Conservation (phyloP, 2,888 invertebrate species). For the Drosophila longiperda region DNA sequence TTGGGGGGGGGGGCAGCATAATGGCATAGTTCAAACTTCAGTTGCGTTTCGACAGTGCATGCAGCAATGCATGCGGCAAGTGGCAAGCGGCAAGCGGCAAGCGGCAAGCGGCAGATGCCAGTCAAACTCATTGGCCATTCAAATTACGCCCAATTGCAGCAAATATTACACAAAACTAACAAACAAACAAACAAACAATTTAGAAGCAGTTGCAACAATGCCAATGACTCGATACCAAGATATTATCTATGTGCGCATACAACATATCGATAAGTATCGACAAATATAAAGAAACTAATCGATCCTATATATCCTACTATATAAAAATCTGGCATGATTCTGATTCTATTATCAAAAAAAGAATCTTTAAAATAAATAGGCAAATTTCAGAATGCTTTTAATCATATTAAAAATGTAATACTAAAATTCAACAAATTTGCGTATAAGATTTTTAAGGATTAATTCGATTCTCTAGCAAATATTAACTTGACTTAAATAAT, state of each 20-base stretch:
- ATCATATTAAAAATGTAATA: neutral
- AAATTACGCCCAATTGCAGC: constrained; percentile 65
- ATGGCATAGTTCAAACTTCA: constrained; percentile 52
- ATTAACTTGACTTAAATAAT: neutral
- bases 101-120: neutral
- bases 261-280: too few species aligned
- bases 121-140: constrained; percentile 51
- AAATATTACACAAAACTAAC: neutral
- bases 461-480: neutral
- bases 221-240: too few species aligned
- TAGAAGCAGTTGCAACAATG: too few species aligned
- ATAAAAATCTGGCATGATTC: too few species aligned
- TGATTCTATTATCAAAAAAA: neutral
- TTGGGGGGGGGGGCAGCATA: neutral
- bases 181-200: too few species aligned
- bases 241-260: too few species aligned
- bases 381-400: neutral
- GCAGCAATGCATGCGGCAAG: constrained; percentile 15
- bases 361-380: neutral
- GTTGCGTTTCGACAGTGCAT: constrained; percentile 6
- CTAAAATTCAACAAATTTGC: neutral
- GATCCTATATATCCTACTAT: too few species aligned
- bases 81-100: neutral
- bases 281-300: too few species aligned
- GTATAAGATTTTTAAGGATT: neutral